Evolutionary conservation across 2,797 vertebrate genomes (phyloP).

Genomic region (Propithecus perrieri): DNA sequence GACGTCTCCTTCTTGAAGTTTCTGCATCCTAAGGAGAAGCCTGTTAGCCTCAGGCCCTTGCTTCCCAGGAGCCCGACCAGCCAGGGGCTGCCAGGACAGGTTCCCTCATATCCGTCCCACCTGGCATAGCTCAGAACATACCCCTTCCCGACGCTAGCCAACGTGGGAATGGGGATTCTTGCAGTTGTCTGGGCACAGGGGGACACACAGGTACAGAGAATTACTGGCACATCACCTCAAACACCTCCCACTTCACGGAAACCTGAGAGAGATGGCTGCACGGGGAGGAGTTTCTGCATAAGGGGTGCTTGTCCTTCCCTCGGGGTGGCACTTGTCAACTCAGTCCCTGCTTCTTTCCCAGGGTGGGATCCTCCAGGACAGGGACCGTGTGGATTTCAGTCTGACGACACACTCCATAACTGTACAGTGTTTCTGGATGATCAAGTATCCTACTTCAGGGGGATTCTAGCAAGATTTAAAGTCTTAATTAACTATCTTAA

Average conservation of each 20-base stretch:
- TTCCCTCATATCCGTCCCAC: no score
- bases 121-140: not conserved
- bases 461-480: slow-evolving; percentile 12
- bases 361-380: not conserved
- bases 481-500: not conserved
- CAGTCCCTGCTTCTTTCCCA: fast-evolving
- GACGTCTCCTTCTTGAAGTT: not conserved
- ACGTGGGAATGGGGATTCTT: not conserved
- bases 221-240: not conserved
- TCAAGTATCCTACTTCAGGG: not conserved
- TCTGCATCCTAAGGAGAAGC: not conserved
- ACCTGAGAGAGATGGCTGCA: not conserved
- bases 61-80: not conserved
- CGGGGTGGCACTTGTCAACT: not conserved
- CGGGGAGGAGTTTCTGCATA: fast-evolving
- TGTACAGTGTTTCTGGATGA: not conserved
- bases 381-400: fast-evolving
- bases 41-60: not conserved
- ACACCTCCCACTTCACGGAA: not conserved
- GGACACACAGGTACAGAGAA: not conserved
- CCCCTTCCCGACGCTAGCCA: not conserved
- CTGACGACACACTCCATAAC: not conserved
- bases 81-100: not conserved
- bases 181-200: fast-evolving
- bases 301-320: not conserved